These are phyloP conservation scores for Alouatta palliata DNA, from an alignment of 2,113 vertebrate species.

Conservation along the genomic window DNA sequence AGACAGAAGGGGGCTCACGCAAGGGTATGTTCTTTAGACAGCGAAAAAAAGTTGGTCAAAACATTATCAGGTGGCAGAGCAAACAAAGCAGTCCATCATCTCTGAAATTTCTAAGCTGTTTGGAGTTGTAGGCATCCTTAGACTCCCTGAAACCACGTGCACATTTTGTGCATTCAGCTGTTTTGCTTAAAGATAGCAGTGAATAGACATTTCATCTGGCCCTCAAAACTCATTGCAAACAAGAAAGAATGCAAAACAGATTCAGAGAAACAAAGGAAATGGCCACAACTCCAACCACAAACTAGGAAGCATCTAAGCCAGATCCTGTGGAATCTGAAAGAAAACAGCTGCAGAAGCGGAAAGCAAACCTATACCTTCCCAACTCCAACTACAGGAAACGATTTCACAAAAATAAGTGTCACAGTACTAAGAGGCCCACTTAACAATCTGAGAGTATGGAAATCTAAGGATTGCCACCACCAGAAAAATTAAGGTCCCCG, in stretches of 20 bases:
- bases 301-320: neutral
- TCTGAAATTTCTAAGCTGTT: neutral
- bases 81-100: neutral
- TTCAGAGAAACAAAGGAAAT: neutral
- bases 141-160: neutral
- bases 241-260: neutral
- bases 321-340: neutral
- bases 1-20: neutral
- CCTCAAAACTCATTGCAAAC: neutral
- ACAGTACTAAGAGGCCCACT: neutral
- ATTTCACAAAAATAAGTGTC: neutral
- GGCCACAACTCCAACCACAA: neutral
- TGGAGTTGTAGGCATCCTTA: neutral
- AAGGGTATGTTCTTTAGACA: neutral
- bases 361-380: neutral
- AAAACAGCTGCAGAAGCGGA: neutral
- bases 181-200: neutral
- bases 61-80: neutral
- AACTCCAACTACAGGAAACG: neutral
- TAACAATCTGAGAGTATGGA: neutral
- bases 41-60: neutral
- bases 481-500: neutral
- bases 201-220: neutral
- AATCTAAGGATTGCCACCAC: neutral
- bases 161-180: neutral